A percentile compares a stretch with the other conserved stretches of the same genome.
These are phyloP conservation scores for Celastrina argiolus DNA, from an alignment of 2,888 invertebrate species.

Conservation along the genomic window DNA sequence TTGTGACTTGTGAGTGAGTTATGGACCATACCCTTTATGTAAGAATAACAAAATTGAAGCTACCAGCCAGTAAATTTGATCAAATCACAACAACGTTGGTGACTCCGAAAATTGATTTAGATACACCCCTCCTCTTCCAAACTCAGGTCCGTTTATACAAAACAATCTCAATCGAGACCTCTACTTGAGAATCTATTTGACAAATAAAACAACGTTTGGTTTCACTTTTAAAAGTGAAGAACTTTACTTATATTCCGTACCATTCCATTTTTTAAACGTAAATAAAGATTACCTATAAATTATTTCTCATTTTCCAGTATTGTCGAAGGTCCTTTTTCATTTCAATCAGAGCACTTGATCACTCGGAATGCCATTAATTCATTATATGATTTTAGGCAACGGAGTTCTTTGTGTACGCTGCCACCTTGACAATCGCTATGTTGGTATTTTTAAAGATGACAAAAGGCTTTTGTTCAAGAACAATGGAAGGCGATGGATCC, in stretches of 20 bases:
- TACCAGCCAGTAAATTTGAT: too few species aligned
- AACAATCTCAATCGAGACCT: too few species aligned
- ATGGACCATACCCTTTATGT: too few species aligned
- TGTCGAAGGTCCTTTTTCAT: background rate
- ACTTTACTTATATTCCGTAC: background rate
- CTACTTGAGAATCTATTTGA: too few species aligned
- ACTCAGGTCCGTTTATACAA: background rate
- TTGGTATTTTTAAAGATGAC: constrained; percentile 78
- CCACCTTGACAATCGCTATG: constrained; percentile 82
- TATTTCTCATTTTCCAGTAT: background rate
- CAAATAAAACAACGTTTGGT: too few species aligned
- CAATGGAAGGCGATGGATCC: constrained; percentile 58
- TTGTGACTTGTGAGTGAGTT: too few species aligned
- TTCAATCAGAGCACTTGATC: background rate
- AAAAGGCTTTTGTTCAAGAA: constrained; percentile 60
- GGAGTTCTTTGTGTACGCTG: constrained; percentile 86
- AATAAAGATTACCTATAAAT: too few species aligned
- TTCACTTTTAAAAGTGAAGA: too few species aligned
- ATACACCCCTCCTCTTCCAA: background rate
- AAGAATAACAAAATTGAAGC: too few species aligned
- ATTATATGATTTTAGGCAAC: constrained; percentile 73
- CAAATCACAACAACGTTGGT: background rate
- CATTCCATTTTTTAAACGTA: background rate
- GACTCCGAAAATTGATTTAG: background rate
- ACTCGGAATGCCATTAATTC: background rate